Percentiles rank a stretch among this genome's conserved stretches.
Evolutionary conservation across 2,113 vertebrate species (phyloP).

Genomic region (Phylloscopus whistleri): DNA sequence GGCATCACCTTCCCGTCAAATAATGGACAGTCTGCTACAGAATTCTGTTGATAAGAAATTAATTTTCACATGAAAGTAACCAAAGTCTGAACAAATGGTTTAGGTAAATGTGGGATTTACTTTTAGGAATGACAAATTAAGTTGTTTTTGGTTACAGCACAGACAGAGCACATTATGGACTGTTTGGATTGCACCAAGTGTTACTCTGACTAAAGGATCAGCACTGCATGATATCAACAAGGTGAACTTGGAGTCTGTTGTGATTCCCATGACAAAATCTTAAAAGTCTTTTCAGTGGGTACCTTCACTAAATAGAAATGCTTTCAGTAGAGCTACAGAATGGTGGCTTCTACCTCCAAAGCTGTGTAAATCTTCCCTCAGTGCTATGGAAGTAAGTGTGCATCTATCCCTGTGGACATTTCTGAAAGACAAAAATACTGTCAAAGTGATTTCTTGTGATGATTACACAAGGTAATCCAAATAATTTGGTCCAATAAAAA

Average conservation of each 20-base stretch:
- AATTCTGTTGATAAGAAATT: neutral
- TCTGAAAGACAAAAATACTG: neutral
- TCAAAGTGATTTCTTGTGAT: neutral
- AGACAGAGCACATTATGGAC: neutral
- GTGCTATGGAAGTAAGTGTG: neutral
- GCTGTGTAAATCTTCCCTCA: neutral
- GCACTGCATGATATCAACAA: neutral
- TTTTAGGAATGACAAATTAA: neutral
- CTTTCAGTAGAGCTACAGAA: neutral
- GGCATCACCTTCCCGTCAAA: neutral
- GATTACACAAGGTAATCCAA: neutral
- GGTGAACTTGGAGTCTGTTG: neutral
- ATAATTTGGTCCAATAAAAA: neutral
- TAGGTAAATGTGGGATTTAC: neutral
- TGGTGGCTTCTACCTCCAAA: neutral
- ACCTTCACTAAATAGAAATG: neutral
- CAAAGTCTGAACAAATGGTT: neutral
- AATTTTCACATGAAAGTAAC: neutral
- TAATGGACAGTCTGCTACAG: neutral
- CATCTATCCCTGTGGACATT: neutral
- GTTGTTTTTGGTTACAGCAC: neutral
- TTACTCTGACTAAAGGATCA: neutral
- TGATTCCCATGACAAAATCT: neutral
- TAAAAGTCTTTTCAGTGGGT: neutral
- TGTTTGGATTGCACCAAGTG: neutral